These are phyloP conservation scores for Acyrthosiphon pisum DNA, from an alignment of 1,140 invertebrate species.

Conservation along the genomic window DNA sequence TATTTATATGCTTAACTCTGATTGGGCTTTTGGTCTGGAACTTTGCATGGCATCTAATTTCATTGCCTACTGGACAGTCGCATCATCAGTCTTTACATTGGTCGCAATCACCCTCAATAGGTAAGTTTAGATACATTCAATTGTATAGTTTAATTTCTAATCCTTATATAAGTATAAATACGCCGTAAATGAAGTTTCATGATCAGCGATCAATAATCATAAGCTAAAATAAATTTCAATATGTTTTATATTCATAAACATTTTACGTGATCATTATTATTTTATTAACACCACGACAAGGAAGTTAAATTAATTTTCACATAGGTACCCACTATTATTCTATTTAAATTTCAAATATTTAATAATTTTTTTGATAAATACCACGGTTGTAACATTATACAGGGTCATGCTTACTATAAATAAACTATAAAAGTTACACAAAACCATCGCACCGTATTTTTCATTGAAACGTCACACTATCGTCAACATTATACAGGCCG, in stretches of 20 bases:
- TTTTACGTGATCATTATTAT: background rate
- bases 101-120: conserved; percentile 83
- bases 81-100: conserved; percentile 89
- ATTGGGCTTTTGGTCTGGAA: conserved; percentile 86
- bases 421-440: background rate
- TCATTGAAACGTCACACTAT: background rate
- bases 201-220: background rate
- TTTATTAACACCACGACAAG: background rate
- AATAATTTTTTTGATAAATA: background rate
- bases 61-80: conserved; percentile 85
- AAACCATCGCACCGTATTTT: background rate
- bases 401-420: background rate
- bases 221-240: background rate
- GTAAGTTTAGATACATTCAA: conserved; percentile 65
- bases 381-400: background rate
- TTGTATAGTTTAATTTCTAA: background rate
- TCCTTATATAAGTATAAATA: background rate
- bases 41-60: conserved; percentile 91
- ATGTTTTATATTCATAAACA: too few species aligned
- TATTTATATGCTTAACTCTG: conserved; percentile 78
- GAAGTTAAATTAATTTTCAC: background rate
- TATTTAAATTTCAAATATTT: background rate
- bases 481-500: background rate
- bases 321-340: background rate
- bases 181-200: background rate